Evolutionary conservation across 2,888 invertebrate genomes (phyloP), one percentile per base, ranked within the genome.

Genomic region (Acanthosepion pharaonis): DNA sequence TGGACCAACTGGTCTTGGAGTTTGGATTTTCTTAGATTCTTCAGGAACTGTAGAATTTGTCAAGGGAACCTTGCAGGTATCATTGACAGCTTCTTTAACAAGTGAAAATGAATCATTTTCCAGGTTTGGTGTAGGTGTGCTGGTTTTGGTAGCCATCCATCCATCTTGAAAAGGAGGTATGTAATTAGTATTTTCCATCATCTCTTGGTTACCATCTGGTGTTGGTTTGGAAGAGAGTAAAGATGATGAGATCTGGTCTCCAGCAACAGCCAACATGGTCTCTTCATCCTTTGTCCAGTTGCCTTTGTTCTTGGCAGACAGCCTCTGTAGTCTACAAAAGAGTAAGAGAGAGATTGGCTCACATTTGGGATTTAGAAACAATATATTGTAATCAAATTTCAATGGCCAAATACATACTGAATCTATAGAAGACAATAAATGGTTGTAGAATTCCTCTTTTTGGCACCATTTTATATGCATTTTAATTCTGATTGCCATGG

Each of bases 141-240:
- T 96, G 95, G 9, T 96, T 95, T 95, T 96, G 96, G 94, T 96
- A 96, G 0, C 95, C 95, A 94, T 96, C 96, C 91, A 78, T 78
- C 33, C 78, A 1, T 78, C 59, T 49, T 64, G 78, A 33, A 78
- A 20, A 42, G 92, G 42, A n/a, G 42, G 91, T 20, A 3, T 48
- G 78, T 25, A n/a, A 91, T 33, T 49, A 3, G 3, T 42, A 91
- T 33, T 18, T 42, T 23, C 20, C 59, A 28, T 23, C 59, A n/a
- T 33, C n/a, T 91, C n/a, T 59, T n/a, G 92, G 55, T 0, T 28
- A 51, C n/a, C n/a, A 28, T 55, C 55, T 28, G n/a, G 42, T 15
- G 48, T 49, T 6, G 94, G 33, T 28, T 51, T 33, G 25, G 55
- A 25, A 48, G 94, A 53, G 5, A 49, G 5, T 42, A 25, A 48